Base-by-base conservation (phyloP, 1,140 invertebrate genomes). In the Sweltsa coloradensis region DNA sequence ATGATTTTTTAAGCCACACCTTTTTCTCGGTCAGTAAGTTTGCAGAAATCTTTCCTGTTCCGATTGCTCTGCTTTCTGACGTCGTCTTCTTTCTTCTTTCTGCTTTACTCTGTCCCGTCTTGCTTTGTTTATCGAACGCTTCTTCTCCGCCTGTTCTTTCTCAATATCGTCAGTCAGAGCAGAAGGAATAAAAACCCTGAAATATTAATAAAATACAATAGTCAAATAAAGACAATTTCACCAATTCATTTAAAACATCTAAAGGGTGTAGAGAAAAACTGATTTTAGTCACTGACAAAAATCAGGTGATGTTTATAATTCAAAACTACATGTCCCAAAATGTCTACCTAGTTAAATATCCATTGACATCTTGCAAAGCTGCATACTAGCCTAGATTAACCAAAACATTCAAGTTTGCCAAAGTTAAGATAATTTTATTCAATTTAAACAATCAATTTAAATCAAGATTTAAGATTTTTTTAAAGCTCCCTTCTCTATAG, bases 21-120 rank as follows among this genome's bases (percentile, higher is more conserved):
- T 71, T 89, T 89, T 66, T 89, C 79, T 55, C 75, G 64, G 56
- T 89, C 85, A 49, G 73, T 81, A n/a, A 89, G 63, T 48, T n/a
- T 72, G 65, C 27, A 87, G 56, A 57, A 82, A 89, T 51, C 71
- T 57, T 37, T 75, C 60, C 61, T 74, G 71, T 51, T 76, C 58
- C 49, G 72, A 62, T 65, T 79, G 60, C 60, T 77, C 73, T 66
- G 76, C 65, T 45, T 67, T 65, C 47, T 70, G 71, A 13, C 70
- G 53, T 43, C 69, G 66, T 52, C 72, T 62, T 56, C 79, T 77
- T 45, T 72, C 68, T 45, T 78, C 76, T 52, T 75, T 80, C 51
- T 81, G 75, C 60, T 81, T 84, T 42, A 85, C 82, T 58, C 73
- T 73, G 51, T 77, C 75, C 37, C 74, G 73, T 64, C 80, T 81